Base-by-base conservation (phyloP, 2,797 vertebrate species). In the Sebastes taczanowskii region DNA sequence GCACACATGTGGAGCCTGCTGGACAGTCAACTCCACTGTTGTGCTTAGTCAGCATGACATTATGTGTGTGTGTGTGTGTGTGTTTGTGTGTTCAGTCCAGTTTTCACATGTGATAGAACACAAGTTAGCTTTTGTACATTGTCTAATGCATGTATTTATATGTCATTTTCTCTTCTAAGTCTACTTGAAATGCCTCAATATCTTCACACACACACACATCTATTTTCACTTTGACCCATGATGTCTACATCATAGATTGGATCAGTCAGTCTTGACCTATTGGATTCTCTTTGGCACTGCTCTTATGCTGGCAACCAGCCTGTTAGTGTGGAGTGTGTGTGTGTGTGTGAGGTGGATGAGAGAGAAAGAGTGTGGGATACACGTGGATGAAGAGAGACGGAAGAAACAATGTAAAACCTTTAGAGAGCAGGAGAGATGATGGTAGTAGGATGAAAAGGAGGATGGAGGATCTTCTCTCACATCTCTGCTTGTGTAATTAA, bases 401-500 rank as follows among this genome's bases (percentile, higher is more conserved):
- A 55, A 59, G 59, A 63, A 71, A 16, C 16, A 20, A 13, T 38
- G 22, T 22, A 27, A 20, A 23, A 66, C 11, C 13, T 30, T 22
- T 29, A 23, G 55, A 2, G 11, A 69, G 46, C 2, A 60, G 58
- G 7, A 25, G 60, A 70, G n/a, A 42, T 38, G 56, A 38, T 66
- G 71, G 59, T 18, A 27, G 66, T 2, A 32, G 22, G 22, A 64
- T 27, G 59, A 70, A 4, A 0, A 3, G 1, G 29, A 46, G 30
- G 16, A 22, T 29, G 14, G 20, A 4, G 14, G 6, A n/a, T 68
- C 34, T 60, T 62, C 58, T 65, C 68, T 78, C 25, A 11, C 23
- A 18, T 82, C 62, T 76, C 65, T 76, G 16, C 46, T 69, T 61
- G 11, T 84, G 72, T 78, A 75, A 76, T 86, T 56, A 82, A 70